Base-by-base conservation (phyloP, 1,140 invertebrate genomes). In the Bombus fervidus region DNA sequence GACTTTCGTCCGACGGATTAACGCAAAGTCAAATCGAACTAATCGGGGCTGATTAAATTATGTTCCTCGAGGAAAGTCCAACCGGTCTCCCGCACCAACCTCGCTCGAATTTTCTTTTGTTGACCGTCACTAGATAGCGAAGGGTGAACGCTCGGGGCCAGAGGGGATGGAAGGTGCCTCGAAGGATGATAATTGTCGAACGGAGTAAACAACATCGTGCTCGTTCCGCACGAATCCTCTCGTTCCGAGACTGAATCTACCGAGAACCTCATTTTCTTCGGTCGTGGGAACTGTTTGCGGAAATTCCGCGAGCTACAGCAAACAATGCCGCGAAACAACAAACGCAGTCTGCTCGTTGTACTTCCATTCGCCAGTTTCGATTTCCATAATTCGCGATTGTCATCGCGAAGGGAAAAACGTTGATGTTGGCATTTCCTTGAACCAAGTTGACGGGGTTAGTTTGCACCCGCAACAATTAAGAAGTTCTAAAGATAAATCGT, bases 31-130 rank as follows among this genome's bases (percentile, higher is more conserved):
- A 31, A 57, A 81, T 85, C 41, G 43, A 74, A 68, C 47, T 57
- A 31, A 85, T 81, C 59, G 47, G n/a, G 62, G 22, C 43, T 75
- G 78, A 85, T 75, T 85, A 68, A 81, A 81, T 85, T 85, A 81
- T 74, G 37, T 53, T 28, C 25, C 37, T 4, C 68, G 31, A 81
- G 22, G 28, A 85, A 73, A 66, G 41, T 74, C 34, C 13, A 39
- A 6, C 22, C 10, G 15, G 13, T 12, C 10, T 25, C 15, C 10
- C 31, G 28, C 0, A 10, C 59, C 28, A 79, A 31, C 10, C 39
- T 43, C 69, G 57, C n/a, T 31, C 72, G 53, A 39, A 47, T 43
- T 53, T 77, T 34, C 74, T 15, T 59, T 39, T 62, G 66, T 41
- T 72, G 47, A 72, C 68, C 37, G 37, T 25, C 43, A n/a, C 64